phyloP scores from a whole-genome alignment of 2,888 invertebrate genomes.

The Sinodicranocentrus sp. region DNA sequence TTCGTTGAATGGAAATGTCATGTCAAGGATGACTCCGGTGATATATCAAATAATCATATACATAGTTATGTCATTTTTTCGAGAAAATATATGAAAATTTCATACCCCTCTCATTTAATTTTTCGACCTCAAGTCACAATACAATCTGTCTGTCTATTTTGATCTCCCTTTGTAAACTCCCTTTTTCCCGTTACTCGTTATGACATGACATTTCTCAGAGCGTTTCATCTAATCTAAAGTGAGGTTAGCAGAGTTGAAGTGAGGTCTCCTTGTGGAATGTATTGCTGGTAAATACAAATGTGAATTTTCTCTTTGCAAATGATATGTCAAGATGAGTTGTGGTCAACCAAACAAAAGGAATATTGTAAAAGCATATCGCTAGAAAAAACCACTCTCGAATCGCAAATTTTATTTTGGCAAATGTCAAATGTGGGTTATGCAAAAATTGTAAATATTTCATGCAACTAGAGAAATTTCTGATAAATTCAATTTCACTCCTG shows the following conservation, averaged over 20 bases:
- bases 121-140: neutral
- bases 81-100: neutral
- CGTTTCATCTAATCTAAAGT: neutral
- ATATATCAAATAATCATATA: neutral
- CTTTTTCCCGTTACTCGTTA: neutral
- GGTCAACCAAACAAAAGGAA: conserved; percentile 39
- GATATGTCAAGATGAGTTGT: conserved; percentile 31
- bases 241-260: conserved; percentile 7
- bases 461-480: too few species aligned
- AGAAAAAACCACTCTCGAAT: too few species aligned
- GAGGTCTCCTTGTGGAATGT: neutral
- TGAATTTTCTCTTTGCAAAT: conserved; percentile 15
- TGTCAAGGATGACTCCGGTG: conserved; percentile 27
- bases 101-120: conserved; percentile 8
- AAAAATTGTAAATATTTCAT: too few species aligned
- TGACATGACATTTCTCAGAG: conserved; percentile 1
- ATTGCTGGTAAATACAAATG: neutral
- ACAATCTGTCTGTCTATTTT: neutral
- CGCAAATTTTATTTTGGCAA: too few species aligned
- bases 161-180: conserved; percentile 2
- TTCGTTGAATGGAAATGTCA: conserved; percentile 40
- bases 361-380: neutral
- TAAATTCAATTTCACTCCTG: too few species aligned
- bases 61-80: neutral
- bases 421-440: too few species aligned